These are phyloP conservation scores for Hippocampus guttulatus DNA, from an alignment of 2,113 vertebrate species.

Conservation along the genomic window DNA sequence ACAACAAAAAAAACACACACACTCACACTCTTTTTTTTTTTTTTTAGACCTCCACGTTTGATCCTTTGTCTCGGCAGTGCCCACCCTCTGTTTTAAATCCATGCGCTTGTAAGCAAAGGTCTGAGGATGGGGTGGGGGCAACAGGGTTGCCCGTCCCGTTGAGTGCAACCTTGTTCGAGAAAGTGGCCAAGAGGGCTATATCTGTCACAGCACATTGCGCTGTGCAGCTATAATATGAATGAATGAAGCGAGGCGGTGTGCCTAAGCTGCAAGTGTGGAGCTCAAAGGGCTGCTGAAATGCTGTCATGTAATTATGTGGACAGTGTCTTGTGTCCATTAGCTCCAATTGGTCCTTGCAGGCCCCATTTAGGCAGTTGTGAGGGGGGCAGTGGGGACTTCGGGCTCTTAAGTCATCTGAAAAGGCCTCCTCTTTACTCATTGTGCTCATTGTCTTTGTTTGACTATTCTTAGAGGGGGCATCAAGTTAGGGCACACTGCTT, in stretches of 20 bases:
- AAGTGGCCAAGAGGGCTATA: slow-evolving; percentile 52
- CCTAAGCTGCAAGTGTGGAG: slow-evolving; percentile 40
- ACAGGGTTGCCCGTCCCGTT: slow-evolving; percentile 36
- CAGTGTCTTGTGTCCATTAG: slow-evolving; percentile 66
- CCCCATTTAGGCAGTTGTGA: slow-evolving; percentile 55
- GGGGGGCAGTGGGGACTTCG: no score
- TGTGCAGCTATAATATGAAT: slow-evolving; percentile 60
- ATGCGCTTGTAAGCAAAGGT: slow-evolving; percentile 30
- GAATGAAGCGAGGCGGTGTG: slow-evolving; percentile 43
- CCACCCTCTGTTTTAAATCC: slow-evolving; percentile 58
- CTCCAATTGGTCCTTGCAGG: slow-evolving; percentile 53
- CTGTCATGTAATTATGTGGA: slow-evolving; percentile 73
- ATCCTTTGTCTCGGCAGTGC: slow-evolving; percentile 57
- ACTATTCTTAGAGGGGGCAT: slow-evolving; percentile 71
- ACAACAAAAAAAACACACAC: no score
- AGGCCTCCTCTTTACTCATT: slow-evolving; percentile 71
- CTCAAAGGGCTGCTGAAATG: slow-evolving; percentile 59
- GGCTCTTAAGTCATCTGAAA: slow-evolving; percentile 70
- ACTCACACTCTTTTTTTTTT: slow-evolving; percentile 26
- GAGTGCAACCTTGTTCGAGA: slow-evolving; percentile 44
- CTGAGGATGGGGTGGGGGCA: slow-evolving; percentile 18
- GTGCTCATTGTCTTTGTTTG: slow-evolving; percentile 74
- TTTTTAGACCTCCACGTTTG: slow-evolving; percentile 46
- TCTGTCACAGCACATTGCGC: slow-evolving; percentile 67
- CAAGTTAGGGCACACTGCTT: slow-evolving; percentile 58